Conservation (phyloP, 2,113 vertebrate genomes). For the Toxotes jaculatrix region DNA sequence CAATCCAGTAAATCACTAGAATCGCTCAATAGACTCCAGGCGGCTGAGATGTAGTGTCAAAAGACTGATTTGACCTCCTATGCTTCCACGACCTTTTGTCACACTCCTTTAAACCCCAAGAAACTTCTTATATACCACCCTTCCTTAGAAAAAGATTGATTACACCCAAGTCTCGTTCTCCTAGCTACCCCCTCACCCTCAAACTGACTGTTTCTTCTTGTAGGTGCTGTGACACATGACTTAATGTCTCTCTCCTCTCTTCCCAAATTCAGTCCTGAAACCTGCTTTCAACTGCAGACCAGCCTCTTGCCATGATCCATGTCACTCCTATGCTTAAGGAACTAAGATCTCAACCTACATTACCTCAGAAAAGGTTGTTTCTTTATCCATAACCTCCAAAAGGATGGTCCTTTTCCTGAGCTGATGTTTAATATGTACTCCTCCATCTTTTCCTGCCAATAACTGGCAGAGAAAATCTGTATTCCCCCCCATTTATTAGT, state of each 20-base stretch:
- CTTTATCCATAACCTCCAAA: background rate
- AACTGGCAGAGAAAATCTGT: background rate
- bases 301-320: slow-evolving; percentile 7
- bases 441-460: background rate
- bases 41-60: background rate
- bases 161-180: background rate
- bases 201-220: slow-evolving; percentile 20
- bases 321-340: background rate
- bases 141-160: background rate
- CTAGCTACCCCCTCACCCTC: background rate
- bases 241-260: slow-evolving; percentile 5
- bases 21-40: background rate
- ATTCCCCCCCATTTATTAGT: background rate
- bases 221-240: background rate
- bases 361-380: background rate
- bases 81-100: background rate
- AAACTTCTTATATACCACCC: background rate
- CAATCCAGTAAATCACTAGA: background rate
- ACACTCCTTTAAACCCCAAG: background rate
- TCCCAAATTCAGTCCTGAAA: slow-evolving; percentile 11
- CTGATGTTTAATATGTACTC: background rate
- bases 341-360: background rate
- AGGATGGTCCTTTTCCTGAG: background rate
- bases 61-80: background rate
- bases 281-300: background rate